Base-by-base conservation (phyloP, 2,888 invertebrate species). In the Acrocera orbiculus region DNA sequence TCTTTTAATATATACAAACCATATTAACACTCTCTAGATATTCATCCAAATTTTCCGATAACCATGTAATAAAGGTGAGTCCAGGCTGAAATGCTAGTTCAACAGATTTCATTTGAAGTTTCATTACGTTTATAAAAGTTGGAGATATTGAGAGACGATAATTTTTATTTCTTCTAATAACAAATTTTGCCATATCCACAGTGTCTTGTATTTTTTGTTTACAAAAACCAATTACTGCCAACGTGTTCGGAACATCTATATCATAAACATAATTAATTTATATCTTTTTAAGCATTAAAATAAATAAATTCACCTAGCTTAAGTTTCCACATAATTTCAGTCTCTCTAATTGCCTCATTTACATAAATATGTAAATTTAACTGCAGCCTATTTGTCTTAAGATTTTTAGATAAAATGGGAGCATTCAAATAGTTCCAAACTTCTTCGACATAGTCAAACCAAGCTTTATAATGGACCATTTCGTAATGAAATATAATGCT, bases 401-500 rank as follows among this genome's bases (percentile, higher is more conserved):
- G 11, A 26, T 71, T 69, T 15, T 76, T 66, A 9, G 40, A 34
- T 26, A 86, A 52, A 9, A 86, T 61, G 1, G 85, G 81, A 0
- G 74, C 68, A 44, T 75, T 71, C 3, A 85, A 57, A 6, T 46
- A 37, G n/a, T 44, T 46, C 44, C 62, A 58, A 51, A 80, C 76
- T 61, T 79, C 72, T 32, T 74, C 73, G 16, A 76, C 72, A 51
- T 78, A 76, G 48, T 76, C 71, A 40, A 63, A 70, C 86, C 86
- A 86, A 2, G 81, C 79, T 43, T 70, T 67, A 48, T 87, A 83
- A 53, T 82, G 80, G 37, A 83, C 73, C 47, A 79, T 67, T 57
- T 87, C 86, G 48, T 77, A 87, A 50, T 85, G 81, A 11, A 80
- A 68, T 40, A 87, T 74, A 4, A 85, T 81, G 38, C 73, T 73